These are phyloP conservation scores for Phyllotis vaccarum DNA, from an alignment of 2,797 vertebrate species.

Conservation along the genomic window DNA sequence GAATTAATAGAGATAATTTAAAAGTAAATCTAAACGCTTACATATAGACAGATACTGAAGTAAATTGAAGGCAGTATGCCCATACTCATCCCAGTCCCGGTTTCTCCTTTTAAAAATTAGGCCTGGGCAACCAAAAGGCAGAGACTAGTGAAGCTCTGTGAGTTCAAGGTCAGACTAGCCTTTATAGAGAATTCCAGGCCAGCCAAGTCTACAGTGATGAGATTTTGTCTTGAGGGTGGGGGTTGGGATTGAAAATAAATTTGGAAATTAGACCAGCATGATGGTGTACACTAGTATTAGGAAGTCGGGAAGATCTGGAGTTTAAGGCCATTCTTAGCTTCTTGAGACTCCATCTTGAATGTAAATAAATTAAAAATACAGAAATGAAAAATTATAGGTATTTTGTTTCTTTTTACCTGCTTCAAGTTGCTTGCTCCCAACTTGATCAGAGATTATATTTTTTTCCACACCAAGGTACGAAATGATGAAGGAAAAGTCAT, in stretches of 20 bases:
- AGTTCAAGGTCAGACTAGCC: background rate
- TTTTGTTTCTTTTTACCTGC: background rate
- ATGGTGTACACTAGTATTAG: background rate
- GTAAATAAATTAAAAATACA: background rate
- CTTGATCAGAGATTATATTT: constrained; percentile 19
- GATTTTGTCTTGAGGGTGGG: background rate
- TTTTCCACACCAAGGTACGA: constrained; percentile 90
- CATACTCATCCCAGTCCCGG: background rate
- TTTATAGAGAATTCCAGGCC: background rate
- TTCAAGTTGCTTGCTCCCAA: constrained; percentile 17
- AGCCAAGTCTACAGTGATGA: background rate
- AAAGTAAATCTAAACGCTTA: constrained; percentile 47
- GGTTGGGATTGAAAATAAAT: background rate
- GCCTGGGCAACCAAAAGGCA: no score
- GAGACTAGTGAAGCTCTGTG: background rate
- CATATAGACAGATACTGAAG: background rate
- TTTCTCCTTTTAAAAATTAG: background rate
- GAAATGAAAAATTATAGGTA: background rate
- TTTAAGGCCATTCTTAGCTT: background rate
- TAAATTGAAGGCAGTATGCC: background rate
- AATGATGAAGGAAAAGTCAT: constrained; percentile 99
- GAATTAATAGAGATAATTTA: background rate
- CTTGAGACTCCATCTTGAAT: background rate
- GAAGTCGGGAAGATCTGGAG: no score
- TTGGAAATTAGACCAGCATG: background rate